Percentiles rank a stretch among this genome's conserved stretches.
phyloP scores from a whole-genome alignment of 2,113 vertebrate genomes.

The Salvator merianae region DNA sequence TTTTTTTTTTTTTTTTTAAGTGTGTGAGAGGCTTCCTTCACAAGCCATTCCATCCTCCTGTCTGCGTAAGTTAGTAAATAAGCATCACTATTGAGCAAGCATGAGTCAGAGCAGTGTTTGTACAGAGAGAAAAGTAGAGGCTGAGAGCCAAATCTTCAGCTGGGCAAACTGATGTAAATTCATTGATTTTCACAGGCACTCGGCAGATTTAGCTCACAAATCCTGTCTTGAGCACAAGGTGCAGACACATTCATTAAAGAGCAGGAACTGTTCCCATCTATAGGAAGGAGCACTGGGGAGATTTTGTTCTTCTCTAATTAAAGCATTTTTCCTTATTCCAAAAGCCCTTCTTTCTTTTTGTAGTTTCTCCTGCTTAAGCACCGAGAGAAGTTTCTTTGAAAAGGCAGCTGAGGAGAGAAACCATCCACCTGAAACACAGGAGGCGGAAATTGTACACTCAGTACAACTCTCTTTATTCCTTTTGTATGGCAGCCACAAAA shows the following conservation, averaged over 20 bases:
- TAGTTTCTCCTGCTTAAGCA: neutral
- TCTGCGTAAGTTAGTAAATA: slow-evolving; percentile 33
- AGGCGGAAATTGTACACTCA: slow-evolving; percentile 21
- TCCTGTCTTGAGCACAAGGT: slow-evolving; percentile 7
- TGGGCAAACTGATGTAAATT: slow-evolving; percentile 8
- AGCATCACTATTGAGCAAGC: slow-evolving; percentile 20
- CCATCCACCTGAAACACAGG: slow-evolving; percentile 17
- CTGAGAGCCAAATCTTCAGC: neutral
- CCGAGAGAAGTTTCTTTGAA: neutral
- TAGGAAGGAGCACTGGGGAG: slow-evolving; percentile 16
- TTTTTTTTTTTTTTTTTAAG: too few relatives aligned
- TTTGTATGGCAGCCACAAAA: slow-evolving; percentile 64
- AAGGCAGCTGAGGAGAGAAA: neutral
- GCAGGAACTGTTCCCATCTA: neutral
- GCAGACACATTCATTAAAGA: slow-evolving; percentile 4
- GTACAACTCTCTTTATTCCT: slow-evolving; percentile 54
- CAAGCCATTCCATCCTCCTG: neutral
- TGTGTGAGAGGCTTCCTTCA: neutral
- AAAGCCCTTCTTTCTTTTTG: slow-evolving; percentile 25
- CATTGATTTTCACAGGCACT: neutral
- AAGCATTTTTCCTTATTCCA: neutral
- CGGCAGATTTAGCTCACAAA: neutral
- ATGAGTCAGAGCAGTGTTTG: neutral
- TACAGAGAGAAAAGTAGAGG: neutral
- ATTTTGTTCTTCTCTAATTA: slow-evolving; percentile 9